Conservation (phyloP, 2,797 vertebrate species). For the Tragopan temminckii region DNA sequence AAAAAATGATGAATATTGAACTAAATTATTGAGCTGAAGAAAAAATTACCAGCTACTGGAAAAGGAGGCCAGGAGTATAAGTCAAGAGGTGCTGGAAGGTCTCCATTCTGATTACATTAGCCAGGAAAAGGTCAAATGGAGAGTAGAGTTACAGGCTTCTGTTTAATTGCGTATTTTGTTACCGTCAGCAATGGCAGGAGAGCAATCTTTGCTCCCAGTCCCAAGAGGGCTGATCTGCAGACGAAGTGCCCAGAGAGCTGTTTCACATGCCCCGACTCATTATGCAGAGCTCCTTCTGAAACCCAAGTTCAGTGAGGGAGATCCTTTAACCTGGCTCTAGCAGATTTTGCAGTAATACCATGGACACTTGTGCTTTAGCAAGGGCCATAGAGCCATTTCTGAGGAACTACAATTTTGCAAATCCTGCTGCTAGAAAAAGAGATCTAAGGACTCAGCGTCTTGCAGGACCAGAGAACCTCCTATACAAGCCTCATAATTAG, state of each 20-base stretch:
- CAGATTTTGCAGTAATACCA: not conserved
- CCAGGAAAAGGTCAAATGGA: slow-evolving; percentile 49
- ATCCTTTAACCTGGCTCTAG: not conserved
- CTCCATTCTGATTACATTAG: slow-evolving; percentile 39
- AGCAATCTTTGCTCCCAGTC: not conserved
- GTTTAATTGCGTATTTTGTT: slow-evolving; percentile 42
- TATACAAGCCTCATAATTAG: not conserved
- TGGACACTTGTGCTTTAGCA: not conserved
- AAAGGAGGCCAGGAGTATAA: slow-evolving; percentile 16
- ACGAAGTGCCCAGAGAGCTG: not conserved
- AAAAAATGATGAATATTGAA: slow-evolving; percentile 27
- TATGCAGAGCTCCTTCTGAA: not conserved
- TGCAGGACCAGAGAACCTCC: not conserved
- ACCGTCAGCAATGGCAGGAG: not conserved
- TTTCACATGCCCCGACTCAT: not conserved
- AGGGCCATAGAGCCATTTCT: no score
- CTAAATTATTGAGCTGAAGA: slow-evolving; percentile 43
- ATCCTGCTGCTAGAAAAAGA: not conserved
- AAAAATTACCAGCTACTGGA: slow-evolving; percentile 29
- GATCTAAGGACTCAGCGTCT: not conserved
- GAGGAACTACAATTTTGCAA: not conserved
- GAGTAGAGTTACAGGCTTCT: slow-evolving; percentile 21
- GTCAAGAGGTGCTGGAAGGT: slow-evolving; percentile 17
- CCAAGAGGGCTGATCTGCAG: not conserved
- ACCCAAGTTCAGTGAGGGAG: not conserved